These are phyloP conservation scores for Crenichthys baileyi DNA, from an alignment of 2,797 vertebrate genomes.

Conservation along the genomic window DNA sequence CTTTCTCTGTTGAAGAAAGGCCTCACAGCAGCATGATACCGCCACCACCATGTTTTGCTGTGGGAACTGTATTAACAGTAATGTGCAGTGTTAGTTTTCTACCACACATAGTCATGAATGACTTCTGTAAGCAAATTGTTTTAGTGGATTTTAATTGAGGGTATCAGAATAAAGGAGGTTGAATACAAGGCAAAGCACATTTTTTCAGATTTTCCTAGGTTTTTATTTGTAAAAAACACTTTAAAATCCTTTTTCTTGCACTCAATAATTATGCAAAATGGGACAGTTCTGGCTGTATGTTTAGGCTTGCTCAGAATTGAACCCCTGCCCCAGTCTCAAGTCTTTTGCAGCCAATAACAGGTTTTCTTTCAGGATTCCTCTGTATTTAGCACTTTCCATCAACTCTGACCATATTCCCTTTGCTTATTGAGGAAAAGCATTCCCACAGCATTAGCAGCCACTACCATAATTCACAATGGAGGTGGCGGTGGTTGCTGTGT, in stretches of 20 bases:
- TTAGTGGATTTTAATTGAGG: background rate
- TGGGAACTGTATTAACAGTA: background rate
- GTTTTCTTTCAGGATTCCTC: background rate
- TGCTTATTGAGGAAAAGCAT: background rate
- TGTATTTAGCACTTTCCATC: background rate
- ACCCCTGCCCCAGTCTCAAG: background rate
- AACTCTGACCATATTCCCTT: background rate
- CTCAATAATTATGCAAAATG: too few species aligned
- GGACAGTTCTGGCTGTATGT: too few species aligned
- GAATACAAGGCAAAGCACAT: too few species aligned
- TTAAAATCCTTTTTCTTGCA: too few species aligned
- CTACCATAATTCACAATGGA: too few species aligned
- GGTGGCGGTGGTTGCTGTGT: background rate
- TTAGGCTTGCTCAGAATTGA: background rate
- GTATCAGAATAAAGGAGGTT: background rate
- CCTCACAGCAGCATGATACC: background rate
- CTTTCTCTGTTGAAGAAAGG: too few species aligned
- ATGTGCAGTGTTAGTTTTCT: background rate
- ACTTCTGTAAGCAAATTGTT: background rate
- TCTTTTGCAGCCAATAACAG: background rate
- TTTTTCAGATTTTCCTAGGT: too few species aligned
- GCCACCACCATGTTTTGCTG: background rate
- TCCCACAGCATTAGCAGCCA: too few species aligned
- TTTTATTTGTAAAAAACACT: too few species aligned
- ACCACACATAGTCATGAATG: background rate